A percentile compares a stretch with the other conserved stretches of the same genome.
Evolutionary conservation across 2,113 vertebrate genomes (phyloP).

Genomic region (Eulemur rufifrons): DNA sequence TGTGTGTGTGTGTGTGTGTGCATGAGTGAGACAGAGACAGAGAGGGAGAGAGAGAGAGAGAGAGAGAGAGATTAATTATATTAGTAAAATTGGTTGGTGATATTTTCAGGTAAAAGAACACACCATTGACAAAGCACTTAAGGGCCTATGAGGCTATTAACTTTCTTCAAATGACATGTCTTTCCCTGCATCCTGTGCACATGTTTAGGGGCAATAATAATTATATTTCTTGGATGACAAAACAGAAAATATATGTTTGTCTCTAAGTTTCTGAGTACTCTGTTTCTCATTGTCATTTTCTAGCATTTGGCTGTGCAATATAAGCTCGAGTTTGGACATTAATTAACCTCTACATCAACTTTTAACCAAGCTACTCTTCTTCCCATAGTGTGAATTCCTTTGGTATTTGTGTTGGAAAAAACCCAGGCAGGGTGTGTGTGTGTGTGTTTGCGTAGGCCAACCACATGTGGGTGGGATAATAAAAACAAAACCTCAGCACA

Average conservation of each 20-base stretch:
- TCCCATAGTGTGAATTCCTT: constrained; percentile 4
- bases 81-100: neutral
- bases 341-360: constrained; percentile 7
- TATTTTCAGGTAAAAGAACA: neutral
- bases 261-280: neutral
- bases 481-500: constrained; percentile 48
- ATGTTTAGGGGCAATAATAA: neutral
- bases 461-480: constrained; percentile 51
- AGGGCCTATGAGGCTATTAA: neutral
- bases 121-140: too few species aligned
- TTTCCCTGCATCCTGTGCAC: neutral
- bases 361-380: neutral
- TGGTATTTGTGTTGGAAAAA: constrained; percentile 55
- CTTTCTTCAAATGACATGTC: neutral
- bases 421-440: constrained; percentile 31
- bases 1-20: neutral
- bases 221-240: neutral
- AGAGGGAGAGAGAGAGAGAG: neutral
- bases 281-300: neutral
- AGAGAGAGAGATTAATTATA: neutral
- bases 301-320: accelerated
- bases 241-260: neutral
- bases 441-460: constrained; percentile 41
- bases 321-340: neutral
- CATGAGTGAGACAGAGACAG: neutral